Evolutionary conservation across 2,797 vertebrate species (phyloP).

Genomic region (Calcarius lapponicus): DNA sequence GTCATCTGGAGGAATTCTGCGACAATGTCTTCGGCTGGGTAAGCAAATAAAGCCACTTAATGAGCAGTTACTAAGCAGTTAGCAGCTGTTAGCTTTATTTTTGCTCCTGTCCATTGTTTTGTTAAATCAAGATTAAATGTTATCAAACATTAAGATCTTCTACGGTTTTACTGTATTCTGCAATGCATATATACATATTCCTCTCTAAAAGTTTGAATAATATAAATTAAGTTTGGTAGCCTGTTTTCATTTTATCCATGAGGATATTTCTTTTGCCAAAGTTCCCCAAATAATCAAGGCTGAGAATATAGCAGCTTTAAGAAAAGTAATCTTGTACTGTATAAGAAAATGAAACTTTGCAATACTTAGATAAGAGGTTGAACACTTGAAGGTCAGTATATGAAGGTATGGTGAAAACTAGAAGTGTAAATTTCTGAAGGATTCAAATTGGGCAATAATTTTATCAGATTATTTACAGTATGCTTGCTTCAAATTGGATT

Average conservation of each 20-base stretch:
- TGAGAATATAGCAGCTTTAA: background rate
- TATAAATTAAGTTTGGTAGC: background rate
- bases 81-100: background rate
- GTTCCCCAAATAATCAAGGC: background rate
- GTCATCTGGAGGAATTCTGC: conserved; percentile 94
- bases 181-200: background rate
- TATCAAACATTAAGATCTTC: background rate
- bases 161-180: background rate
- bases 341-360: background rate
- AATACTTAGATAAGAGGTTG: background rate
- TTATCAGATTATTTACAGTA: background rate
- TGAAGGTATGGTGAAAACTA: background rate
- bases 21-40: conserved; percentile 97
- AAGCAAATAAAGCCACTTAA: conserved; percentile 23
- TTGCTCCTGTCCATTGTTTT: background rate
- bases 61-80: background rate
- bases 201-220: background rate
- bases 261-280: background rate
- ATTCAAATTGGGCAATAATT: background rate
- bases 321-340: background rate
- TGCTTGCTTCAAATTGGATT: background rate
- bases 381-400: background rate
- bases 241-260: background rate
- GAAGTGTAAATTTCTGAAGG: background rate
- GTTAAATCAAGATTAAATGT: background rate